Percentiles rank a stretch among this genome's conserved stretches.
These are phyloP conservation scores for Peromyscus leucopus DNA, from an alignment of 2,113 vertebrate species.

Conservation along the genomic window DNA sequence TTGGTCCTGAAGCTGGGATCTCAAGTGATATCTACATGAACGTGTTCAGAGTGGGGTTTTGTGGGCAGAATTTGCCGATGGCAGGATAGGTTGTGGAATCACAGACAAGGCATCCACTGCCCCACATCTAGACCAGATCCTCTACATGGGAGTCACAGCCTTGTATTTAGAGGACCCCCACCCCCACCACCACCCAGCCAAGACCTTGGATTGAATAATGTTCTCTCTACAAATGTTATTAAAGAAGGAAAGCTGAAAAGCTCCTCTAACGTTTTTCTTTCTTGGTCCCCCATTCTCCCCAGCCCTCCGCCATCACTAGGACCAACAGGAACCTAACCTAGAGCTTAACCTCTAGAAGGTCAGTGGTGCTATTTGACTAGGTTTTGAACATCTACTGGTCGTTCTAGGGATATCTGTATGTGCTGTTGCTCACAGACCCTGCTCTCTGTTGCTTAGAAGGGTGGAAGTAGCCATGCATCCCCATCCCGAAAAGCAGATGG, in stretches of 20 bases:
- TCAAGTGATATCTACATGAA: not conserved
- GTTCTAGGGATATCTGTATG: not conserved
- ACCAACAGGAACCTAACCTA: not conserved
- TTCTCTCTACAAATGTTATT: not conserved
- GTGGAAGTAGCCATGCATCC: not conserved
- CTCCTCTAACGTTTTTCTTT: fast-evolving
- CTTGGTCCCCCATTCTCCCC: fast-evolving
- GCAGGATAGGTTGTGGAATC: not conserved
- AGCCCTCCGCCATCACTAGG: not conserved
- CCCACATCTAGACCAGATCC: not conserved
- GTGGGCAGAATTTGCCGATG: not conserved
- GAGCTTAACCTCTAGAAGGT: not conserved
- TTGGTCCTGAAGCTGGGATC: not conserved
- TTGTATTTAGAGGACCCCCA: not conserved
- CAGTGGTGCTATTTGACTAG: not conserved
- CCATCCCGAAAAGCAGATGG: not conserved
- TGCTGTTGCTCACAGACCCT: not conserved
- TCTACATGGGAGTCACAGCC: not conserved
- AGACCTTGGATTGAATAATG: not conserved
- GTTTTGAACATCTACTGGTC: not conserved
- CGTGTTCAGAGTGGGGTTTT: not conserved
- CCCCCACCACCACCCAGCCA: no score
- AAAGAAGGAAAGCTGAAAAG: not conserved
- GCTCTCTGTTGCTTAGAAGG: not conserved
- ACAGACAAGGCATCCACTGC: not conserved